Evolutionary conservation across 2,797 vertebrate species (phyloP), one percentile per base, ranked within the genome.

Genomic region (Rhadinocentrus ornatus): DNA sequence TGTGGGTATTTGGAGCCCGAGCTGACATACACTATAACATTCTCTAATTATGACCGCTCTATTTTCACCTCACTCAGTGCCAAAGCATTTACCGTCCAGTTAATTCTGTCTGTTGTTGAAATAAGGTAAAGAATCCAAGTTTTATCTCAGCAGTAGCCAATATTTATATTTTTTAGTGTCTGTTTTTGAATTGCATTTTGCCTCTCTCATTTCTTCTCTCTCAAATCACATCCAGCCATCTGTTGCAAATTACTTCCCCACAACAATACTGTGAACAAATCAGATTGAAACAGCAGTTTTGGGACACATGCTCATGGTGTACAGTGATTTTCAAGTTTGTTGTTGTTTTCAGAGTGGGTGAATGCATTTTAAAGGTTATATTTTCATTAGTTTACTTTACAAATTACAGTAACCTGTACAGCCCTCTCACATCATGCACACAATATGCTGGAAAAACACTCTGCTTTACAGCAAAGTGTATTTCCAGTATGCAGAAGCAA

Each of bases 181-280:
- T 60, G 18, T 52, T 75, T 77, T 71, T 67, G n/a, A 69, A 82
- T 75, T 80, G 62, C 61, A 37, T 69, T 75, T 84, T 78, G 56
- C 48, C 24, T 10, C 24, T 77, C 29, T 77, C 27, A 26, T 74
- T 27, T n/a, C 31, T 62, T 66, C 70, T 11, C 24, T 62, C 59
- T 39, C 61, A 75, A 84, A 86, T 80, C 77, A 74, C 64, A 86
- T 69, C 59, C 77, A 84, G 78, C 66, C 78, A 80, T 81, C 64
- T 82, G 76, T 74, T 80, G 75, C 74, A 83, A 86, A 87, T 86
- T 67, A 76, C 73, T 67, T 86, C 66, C 58, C 50, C 58, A 48
- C 62, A 83, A 80, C 65, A 82, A 79, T 66, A 75, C 62, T 84
- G 67, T 29, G 37, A 32, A 62, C n/a, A 27, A 65, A 69, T 63